A percentile compares a stretch with the other conserved stretches of the same genome.
phyloP scores from a whole-genome alignment of 2,113 vertebrate species.

The Paradoxurus hermaphroditus region DNA sequence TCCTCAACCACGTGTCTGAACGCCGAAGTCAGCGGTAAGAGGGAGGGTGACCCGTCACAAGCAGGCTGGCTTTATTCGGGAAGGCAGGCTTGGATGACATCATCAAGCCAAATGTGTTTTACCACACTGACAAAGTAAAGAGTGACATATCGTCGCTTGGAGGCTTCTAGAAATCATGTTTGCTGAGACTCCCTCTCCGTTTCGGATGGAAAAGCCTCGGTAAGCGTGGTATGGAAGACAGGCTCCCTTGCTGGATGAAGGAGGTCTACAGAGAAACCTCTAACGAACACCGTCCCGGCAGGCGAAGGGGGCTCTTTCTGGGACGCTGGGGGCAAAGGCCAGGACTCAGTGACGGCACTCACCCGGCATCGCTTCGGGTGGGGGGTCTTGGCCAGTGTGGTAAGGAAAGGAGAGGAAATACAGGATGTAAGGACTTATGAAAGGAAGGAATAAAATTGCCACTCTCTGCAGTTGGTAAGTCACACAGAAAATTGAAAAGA shows the following conservation, averaged over 20 bases:
- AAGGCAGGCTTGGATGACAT: not conserved
- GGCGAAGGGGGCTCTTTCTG: not conserved
- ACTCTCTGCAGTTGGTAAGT: fast-evolving
- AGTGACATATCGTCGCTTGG: too few species aligned
- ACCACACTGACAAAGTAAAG: not conserved
- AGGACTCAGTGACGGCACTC: fast-evolving
- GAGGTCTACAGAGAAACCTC: not conserved
- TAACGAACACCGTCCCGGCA: too few species aligned
- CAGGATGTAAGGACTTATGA: not conserved
- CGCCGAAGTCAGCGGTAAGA: not conserved
- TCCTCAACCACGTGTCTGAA: fast-evolving
- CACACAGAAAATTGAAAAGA: not conserved
- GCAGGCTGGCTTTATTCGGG: not conserved
- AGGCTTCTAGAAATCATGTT: not conserved
- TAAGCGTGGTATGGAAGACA: not conserved
- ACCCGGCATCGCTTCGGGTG: not conserved
- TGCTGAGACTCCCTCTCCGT: not conserved
- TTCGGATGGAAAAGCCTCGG: not conserved
- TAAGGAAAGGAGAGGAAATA: not conserved
- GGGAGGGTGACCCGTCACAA: not conserved
- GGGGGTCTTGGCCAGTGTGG: not conserved
- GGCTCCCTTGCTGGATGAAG: too few species aligned
- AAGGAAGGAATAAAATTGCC: not conserved
- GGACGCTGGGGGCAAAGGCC: not conserved
- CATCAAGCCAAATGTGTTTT: not conserved